These are phyloP conservation scores for Saccostrea echinata DNA, from an alignment of 1,140 invertebrate species.

Conservation along the genomic window DNA sequence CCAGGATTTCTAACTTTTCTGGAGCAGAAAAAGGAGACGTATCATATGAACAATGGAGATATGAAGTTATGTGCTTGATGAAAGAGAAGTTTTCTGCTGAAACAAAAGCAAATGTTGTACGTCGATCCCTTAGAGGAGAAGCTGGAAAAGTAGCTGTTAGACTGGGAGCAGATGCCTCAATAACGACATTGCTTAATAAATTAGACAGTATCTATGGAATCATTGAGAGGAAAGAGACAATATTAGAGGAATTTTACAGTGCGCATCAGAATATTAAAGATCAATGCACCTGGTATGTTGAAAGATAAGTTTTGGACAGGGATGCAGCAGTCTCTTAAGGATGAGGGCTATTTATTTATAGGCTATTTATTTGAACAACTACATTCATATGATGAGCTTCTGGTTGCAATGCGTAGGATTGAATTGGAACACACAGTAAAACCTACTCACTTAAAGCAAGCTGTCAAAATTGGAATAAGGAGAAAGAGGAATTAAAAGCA, in stretches of 20 bases:
- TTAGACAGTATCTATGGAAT: constrained; percentile 24
- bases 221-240: background rate
- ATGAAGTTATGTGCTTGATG: constrained; percentile 34
- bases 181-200: background rate
- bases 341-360: no score
- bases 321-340: constrained; percentile 27
- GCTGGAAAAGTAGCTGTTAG: constrained; percentile 12
- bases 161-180: constrained; percentile 9
- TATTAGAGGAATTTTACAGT: constrained; percentile 41
- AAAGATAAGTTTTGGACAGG: constrained; percentile 34
- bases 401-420: background rate
- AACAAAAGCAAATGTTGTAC: background rate
- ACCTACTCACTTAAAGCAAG: background rate
- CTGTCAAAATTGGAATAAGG: background rate
- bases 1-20: constrained; percentile 38
- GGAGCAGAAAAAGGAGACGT: constrained; percentile 42
- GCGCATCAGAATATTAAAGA: background rate
- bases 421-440: background rate
- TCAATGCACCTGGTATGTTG: constrained; percentile 26
- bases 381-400: constrained; percentile 33
- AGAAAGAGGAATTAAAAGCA: constrained; percentile 33
- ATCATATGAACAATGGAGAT: constrained; percentile 41
- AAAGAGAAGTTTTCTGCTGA: background rate
- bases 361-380: constrained; percentile 36
- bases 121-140: constrained; percentile 40